phyloP scores from a whole-genome alignment of 1,140 invertebrate genomes.

The Drosophila nigromelanica region DNA sequence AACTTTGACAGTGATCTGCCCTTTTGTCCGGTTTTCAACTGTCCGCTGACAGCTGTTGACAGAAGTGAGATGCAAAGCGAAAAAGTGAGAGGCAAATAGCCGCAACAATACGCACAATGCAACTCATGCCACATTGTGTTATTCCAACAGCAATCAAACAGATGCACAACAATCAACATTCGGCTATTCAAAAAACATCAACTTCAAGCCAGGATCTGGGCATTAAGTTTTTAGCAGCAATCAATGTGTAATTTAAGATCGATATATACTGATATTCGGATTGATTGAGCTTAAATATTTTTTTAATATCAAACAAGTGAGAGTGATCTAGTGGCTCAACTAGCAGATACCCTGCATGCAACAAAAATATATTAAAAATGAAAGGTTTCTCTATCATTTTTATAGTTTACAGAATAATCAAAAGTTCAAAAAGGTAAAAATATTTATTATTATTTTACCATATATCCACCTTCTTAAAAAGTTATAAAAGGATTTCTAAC shows the following conservation, averaged over 20 bases:
- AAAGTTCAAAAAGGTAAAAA: too few species aligned
- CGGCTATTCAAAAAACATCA: constrained; percentile 18
- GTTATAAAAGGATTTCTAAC: too few species aligned
- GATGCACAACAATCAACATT: constrained; percentile 33
- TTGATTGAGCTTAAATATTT: not conserved
- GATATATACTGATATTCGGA: not conserved
- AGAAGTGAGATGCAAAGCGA: constrained; percentile 35
- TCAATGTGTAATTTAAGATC: not conserved
- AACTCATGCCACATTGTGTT: constrained; percentile 47
- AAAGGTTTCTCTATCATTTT: too few species aligned
- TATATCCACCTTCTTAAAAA: too few species aligned
- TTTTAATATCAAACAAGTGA: not conserved
- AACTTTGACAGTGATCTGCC: constrained; percentile 37
- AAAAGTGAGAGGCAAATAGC: constrained; percentile 13
- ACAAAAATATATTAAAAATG: too few species aligned
- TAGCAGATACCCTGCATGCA: too few species aligned
- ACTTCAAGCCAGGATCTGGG: not conserved
- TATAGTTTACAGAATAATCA: too few species aligned
- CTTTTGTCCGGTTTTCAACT: constrained; percentile 33
- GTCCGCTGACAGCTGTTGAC: constrained; percentile 45
- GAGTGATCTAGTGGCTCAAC: too few species aligned
- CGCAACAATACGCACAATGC: constrained; percentile 25
- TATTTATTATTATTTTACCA: too few species aligned
- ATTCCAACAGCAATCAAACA: constrained; percentile 35
- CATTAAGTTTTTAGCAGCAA: not conserved